These are phyloP conservation scores for Neostethus bicornis DNA, from an alignment of 2,797 vertebrate genomes.

Conservation along the genomic window DNA sequence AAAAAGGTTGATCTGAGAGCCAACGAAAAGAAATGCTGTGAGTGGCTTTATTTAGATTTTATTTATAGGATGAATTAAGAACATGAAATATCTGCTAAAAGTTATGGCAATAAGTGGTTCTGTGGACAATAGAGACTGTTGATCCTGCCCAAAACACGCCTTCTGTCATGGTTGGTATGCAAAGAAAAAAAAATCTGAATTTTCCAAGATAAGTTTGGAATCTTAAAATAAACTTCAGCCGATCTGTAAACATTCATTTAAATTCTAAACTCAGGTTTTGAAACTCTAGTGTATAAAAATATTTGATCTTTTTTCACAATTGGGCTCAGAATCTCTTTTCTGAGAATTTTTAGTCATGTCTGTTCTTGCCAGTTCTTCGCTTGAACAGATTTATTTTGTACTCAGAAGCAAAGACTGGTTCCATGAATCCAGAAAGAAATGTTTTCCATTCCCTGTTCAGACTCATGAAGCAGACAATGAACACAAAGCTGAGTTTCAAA, in stretches of 20 bases:
- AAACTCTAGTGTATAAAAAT: not conserved
- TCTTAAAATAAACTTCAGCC: not conserved
- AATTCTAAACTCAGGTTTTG: not conserved
- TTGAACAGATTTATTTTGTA: slow-evolving; percentile 14
- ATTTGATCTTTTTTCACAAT: not conserved
- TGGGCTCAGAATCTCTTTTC: not conserved
- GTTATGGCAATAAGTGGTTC: slow-evolving; percentile 5
- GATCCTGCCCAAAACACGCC: slow-evolving; percentile 21
- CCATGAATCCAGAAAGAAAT: not conserved
- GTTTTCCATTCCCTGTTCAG: slow-evolving; percentile 32
- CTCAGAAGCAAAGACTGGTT: not conserved
- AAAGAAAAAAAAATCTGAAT: not conserved
- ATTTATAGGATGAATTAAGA: slow-evolving; percentile 2
- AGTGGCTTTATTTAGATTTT: slow-evolving; percentile 45
- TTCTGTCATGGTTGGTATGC: slow-evolving; percentile 1
- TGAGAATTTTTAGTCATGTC: slow-evolving; percentile 36
- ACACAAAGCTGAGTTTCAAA: slow-evolving; percentile 19
- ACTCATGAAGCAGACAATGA: slow-evolving; percentile 1
- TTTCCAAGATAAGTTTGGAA: slow-evolving; percentile 1
- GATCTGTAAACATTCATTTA: slow-evolving; percentile 4
- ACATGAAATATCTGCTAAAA: too few relatives aligned
- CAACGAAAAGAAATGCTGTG: slow-evolving; percentile 78
- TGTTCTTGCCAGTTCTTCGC: slow-evolving; percentile 27
- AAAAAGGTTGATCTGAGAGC: slow-evolving; percentile 55
- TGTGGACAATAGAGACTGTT: slow-evolving; percentile 3